A percentile compares a stretch with the other conserved stretches of the same genome.
These are phyloP conservation scores for Rambutsinella grinnellia DNA, from an alignment of 2,888 invertebrate species.

Conservation along the genomic window DNA sequence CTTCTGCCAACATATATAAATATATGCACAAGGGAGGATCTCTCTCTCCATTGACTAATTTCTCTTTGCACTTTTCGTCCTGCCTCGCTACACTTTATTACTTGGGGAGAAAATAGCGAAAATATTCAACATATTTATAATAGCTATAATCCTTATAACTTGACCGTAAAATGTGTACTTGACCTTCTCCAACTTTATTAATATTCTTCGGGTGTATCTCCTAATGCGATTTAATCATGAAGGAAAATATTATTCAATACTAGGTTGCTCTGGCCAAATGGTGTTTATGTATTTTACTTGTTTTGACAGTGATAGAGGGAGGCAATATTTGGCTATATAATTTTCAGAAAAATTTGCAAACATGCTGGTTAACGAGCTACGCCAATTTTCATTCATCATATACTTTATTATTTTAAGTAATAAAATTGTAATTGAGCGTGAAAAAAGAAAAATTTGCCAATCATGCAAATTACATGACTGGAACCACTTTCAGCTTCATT, in stretches of 20 bases:
- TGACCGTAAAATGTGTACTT: slow-evolving; percentile 37
- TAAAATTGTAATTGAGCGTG: slow-evolving; percentile 16
- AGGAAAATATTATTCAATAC: slow-evolving; percentile 4
- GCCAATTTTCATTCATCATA: slow-evolving; percentile 33
- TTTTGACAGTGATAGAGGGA: background rate
- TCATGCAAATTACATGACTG: slow-evolving; percentile 41
- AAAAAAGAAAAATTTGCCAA: slow-evolving; percentile 29
- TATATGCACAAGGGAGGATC: too few relatives aligned
- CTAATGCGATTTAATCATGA: slow-evolving; percentile 49
- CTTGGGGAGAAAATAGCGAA: background rate
- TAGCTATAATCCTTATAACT: background rate
- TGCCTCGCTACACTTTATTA: background rate
- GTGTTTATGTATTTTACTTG: background rate
- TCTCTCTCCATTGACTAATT: background rate
- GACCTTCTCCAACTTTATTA: slow-evolving; percentile 60
- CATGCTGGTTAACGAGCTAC: slow-evolving; percentile 9
- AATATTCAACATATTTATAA: slow-evolving; percentile 1
- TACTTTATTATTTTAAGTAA: slow-evolving; percentile 16
- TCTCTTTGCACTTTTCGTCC: background rate
- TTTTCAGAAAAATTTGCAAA: too few relatives aligned
- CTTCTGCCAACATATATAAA: too few relatives aligned
- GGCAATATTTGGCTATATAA: too few relatives aligned
- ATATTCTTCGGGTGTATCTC: slow-evolving; percentile 33
- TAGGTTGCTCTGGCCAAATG: slow-evolving; percentile 1
- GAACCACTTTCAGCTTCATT: too few relatives aligned